phyloP scores from a whole-genome alignment of 1,140 invertebrate species.

The Pectinophora gossypiella region DNA sequence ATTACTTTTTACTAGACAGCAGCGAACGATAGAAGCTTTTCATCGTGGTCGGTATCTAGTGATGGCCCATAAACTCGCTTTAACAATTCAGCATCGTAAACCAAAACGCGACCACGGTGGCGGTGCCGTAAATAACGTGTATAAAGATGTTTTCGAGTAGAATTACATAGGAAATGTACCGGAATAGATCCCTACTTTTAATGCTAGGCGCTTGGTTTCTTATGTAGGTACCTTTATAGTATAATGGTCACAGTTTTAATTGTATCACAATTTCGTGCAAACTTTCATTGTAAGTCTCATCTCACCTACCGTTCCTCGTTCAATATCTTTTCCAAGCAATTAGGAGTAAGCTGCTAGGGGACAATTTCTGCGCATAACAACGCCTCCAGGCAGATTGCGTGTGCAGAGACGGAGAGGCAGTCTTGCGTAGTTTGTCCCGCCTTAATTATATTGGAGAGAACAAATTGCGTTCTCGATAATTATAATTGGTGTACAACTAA shows the following conservation, averaged over 20 bases:
- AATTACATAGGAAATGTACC: neutral
- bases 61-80: conserved; percentile 22
- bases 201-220: neutral
- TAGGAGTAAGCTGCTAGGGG: neutral
- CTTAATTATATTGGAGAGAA: neutral
- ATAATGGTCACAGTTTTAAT: no score
- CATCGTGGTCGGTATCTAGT: conserved; percentile 6
- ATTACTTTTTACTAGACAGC: neutral
- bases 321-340: neutral
- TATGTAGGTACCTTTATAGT: no score
- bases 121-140: conserved; percentile 23
- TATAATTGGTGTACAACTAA: no score
- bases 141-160: conserved; percentile 17
- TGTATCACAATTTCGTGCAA: no score
- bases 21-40: neutral
- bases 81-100: conserved; percentile 32
- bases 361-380: neutral
- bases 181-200: neutral
- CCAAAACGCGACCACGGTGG: conserved; percentile 10
- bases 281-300: no score
- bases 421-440: neutral
- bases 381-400: neutral
- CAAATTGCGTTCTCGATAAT: no score
- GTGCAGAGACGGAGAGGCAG: no score
- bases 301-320: neutral